These are phyloP conservation scores for Luehdorfia chinensis DNA, from an alignment of 1,140 invertebrate genomes.

Conservation along the genomic window DNA sequence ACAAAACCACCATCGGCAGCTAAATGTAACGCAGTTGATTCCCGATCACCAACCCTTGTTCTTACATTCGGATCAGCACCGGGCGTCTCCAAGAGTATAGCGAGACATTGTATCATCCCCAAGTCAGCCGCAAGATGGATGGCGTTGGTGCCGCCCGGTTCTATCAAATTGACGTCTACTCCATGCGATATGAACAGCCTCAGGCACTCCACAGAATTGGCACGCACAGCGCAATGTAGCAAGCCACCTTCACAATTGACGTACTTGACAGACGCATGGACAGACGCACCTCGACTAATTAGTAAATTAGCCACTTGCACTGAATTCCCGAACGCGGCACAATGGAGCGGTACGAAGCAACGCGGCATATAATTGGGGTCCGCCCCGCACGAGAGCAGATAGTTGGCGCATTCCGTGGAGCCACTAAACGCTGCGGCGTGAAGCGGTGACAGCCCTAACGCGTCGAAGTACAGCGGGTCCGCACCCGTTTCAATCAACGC, in stretches of 20 bases:
- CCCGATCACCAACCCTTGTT: slow-evolving; percentile 82
- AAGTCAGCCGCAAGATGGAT: slow-evolving; percentile 87
- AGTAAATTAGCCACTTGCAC: slow-evolving; percentile 84
- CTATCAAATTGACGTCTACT: slow-evolving; percentile 81
- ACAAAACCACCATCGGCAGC: slow-evolving; percentile 87
- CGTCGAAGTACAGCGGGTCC: slow-evolving; percentile 83
- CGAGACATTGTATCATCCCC: slow-evolving; percentile 83
- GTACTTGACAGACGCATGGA: slow-evolving; percentile 78
- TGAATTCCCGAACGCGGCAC: slow-evolving; percentile 88
- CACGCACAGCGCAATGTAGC: slow-evolving; percentile 86
- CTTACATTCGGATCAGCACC: slow-evolving; percentile 79
- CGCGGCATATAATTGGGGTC: slow-evolving; percentile 82
- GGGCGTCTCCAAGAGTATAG: slow-evolving; percentile 82
- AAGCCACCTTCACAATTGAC: slow-evolving; percentile 85
- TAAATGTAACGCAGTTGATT: slow-evolving; percentile 87
- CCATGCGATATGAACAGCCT: slow-evolving; percentile 84
- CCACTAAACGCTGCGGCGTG: slow-evolving; percentile 88
- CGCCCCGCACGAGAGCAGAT: slow-evolving; percentile 82
- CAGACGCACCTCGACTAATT: slow-evolving; percentile 81
- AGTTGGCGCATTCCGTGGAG: slow-evolving; percentile 82
- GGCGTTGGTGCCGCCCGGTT: slow-evolving; percentile 84
- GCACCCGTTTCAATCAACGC: slow-evolving; percentile 80
- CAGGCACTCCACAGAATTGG: slow-evolving; percentile 85
- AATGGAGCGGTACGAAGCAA: slow-evolving; percentile 86
- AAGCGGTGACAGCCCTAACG: slow-evolving; percentile 82